Percentiles rank a stretch among this genome's conserved stretches.
Evolutionary conservation across 2,888 invertebrate genomes (phyloP).

Genomic region (Coenonympha arcania): DNA sequence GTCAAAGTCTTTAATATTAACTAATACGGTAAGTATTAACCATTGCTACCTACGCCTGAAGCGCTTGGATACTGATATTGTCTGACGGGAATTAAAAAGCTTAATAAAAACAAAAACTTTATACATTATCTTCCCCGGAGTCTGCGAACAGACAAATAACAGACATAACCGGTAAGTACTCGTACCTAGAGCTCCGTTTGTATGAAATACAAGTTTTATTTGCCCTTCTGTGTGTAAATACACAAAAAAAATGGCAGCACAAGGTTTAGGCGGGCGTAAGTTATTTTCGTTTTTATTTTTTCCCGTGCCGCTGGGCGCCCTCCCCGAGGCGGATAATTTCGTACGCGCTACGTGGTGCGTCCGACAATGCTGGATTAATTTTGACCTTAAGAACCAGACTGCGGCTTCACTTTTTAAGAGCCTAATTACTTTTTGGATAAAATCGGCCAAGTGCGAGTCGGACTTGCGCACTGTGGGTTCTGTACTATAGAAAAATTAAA

Average conservation of each 20-base stretch:
- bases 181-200: conserved; percentile 40
- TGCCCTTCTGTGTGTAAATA: conserved; percentile 46
- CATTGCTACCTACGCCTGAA: conserved; percentile 9
- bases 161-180: conserved; percentile 29
- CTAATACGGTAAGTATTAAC: conserved; percentile 9
- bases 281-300: conserved; percentile 66
- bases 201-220: conserved; percentile 54
- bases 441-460: no score
- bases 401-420: background rate
- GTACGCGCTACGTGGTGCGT: conserved; percentile 58
- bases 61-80: conserved; percentile 16
- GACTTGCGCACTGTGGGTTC: background rate
- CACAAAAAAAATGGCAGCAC: conserved; percentile 45
- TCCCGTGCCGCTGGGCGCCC: conserved; percentile 50
- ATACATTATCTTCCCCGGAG: conserved; percentile 18
- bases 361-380: conserved; percentile 45
- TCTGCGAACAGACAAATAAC: conserved; percentile 30
- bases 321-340: conserved; percentile 62
- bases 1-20: conserved; percentile 14
- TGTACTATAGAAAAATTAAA: no score
- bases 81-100: conserved; percentile 22
- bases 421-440: background rate
- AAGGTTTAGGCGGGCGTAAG: conserved; percentile 54
- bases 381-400: conserved; percentile 39
- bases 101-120: conserved; percentile 24